Percentiles rank a stretch among this genome's conserved stretches.
These are phyloP conservation scores for Clamator glandarius DNA, from an alignment of 2,797 vertebrate genomes.

Conservation along the genomic window DNA sequence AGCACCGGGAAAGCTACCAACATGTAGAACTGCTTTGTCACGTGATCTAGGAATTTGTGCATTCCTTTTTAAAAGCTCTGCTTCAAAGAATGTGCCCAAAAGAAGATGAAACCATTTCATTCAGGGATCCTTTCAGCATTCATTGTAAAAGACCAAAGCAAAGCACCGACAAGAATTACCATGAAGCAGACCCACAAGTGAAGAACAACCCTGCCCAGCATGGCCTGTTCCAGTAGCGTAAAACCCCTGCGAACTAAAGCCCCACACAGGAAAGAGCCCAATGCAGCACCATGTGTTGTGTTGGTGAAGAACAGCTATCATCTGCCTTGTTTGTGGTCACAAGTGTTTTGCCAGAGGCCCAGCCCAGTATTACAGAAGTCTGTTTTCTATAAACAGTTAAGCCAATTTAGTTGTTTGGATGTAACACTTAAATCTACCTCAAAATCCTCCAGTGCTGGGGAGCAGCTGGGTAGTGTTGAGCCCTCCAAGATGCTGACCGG, in stretches of 20 bases:
- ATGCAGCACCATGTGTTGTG: neutral
- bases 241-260: neutral
- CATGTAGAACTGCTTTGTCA: neutral
- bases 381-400: conserved; percentile 29
- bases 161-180: neutral
- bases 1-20: neutral
- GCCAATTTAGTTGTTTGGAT: conserved; percentile 35
- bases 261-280: neutral
- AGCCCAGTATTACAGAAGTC: neutral
- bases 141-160: neutral
- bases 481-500: neutral
- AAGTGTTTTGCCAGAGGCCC: neutral
- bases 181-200: neutral
- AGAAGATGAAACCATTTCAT: neutral
- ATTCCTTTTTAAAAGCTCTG: neutral
- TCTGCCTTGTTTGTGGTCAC: neutral
- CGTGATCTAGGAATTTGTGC: neutral
- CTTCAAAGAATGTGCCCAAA: neutral
- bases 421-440: conserved; percentile 24
- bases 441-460: neutral
- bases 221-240: neutral
- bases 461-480: neutral
- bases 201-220: neutral
- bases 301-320: neutral
- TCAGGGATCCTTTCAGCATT: neutral